phyloP scores from a whole-genome alignment of 1,140 invertebrate species.

The Drosophila melanogaster region Release_6_plus_ISO1_MT NT_033779.5:1721501-1722000 shows the following conservation, averaged over 20 bases:
- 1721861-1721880: slow-evolving; percentile 16
- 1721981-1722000: neutral
- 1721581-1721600: slow-evolving; percentile 38
- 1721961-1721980: slow-evolving; percentile 18
- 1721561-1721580: slow-evolving; percentile 19
- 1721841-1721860: slow-evolving; percentile 20
- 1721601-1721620: slow-evolving; percentile 60
- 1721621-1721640: slow-evolving; percentile 20
- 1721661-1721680: no score
- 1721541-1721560: slow-evolving; percentile 4
- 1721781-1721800: slow-evolving; percentile 5
- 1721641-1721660: neutral
- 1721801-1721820: neutral
- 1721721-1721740: no score
- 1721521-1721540: slow-evolving; percentile 17
- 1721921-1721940: slow-evolving; percentile 7
- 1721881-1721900: neutral
- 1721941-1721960: neutral
- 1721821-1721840: slow-evolving; percentile 3
- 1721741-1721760: slow-evolving; percentile 9
- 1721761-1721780: slow-evolving; percentile 54
- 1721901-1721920: neutral
- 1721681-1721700: no score
- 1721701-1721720: no score
- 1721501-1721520: slow-evolving; percentile 18